Conservation (phyloP, 1,140 invertebrate genomes). For the Reticulitermes speratus region DNA sequence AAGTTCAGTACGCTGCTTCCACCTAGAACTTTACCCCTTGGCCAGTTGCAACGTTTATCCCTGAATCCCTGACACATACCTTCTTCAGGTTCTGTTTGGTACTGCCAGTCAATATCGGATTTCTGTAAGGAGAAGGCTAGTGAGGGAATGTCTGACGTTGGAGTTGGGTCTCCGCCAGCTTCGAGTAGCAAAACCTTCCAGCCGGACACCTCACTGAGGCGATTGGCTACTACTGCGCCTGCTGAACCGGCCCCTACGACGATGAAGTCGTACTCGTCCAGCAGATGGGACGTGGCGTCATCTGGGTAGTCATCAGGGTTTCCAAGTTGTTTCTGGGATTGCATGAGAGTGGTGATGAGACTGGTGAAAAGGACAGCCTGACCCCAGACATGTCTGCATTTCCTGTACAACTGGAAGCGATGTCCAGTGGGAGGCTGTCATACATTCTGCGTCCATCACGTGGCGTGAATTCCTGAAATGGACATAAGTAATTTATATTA, state of each 20-base stretch:
- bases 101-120: constrained; percentile 54
- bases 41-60: constrained; percentile 51
- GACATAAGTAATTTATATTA: too few species aligned
- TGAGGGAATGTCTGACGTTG: constrained; percentile 62
- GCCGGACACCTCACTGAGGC: constrained; percentile 51
- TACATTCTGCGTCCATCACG: background rate
- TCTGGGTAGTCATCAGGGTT: background rate
- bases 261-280: constrained; percentile 37
- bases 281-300: background rate
- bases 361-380: background rate
- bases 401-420: background rate
- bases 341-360: background rate
- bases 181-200: constrained; percentile 80
- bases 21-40: constrained; percentile 74
- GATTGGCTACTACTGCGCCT: constrained; percentile 53
- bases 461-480: background rate
- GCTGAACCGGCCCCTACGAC: constrained; percentile 55
- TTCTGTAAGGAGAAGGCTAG: constrained; percentile 41
- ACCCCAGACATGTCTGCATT: background rate
- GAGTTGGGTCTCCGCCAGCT: constrained; percentile 78
- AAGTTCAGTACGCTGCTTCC: constrained; percentile 67
- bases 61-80: constrained; percentile 45
- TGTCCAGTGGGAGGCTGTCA: background rate
- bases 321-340: background rate
- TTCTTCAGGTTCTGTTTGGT: constrained; percentile 52